Conservation (phyloP, 2,113 vertebrate genomes). For the Caretta caretta region DNA sequence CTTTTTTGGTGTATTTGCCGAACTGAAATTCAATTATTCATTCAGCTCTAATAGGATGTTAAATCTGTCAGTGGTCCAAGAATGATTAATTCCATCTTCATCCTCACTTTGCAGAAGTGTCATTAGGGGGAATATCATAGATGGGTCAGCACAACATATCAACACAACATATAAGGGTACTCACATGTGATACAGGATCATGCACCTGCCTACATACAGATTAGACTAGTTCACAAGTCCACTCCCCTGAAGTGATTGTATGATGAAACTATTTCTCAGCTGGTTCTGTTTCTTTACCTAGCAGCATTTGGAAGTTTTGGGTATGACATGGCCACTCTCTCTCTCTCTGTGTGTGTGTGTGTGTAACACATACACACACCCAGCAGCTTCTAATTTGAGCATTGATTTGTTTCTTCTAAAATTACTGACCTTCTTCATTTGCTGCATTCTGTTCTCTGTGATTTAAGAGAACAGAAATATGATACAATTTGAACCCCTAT, state of each 20-base stretch:
- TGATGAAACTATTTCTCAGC: not conserved
- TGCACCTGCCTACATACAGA: too few species aligned
- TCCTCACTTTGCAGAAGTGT: not conserved
- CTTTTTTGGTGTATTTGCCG: not conserved
- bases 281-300: not conserved
- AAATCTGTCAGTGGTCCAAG: not conserved
- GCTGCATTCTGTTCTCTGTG: not conserved
- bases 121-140: not conserved
- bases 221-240: too few species aligned
- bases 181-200: not conserved
- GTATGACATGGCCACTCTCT: not conserved
- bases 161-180: not conserved
- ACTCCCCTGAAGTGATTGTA: not conserved
- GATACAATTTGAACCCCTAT: not conserved
- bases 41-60: not conserved
- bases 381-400: not conserved
- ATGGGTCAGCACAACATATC: not conserved
- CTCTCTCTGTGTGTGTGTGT: too few species aligned
- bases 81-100: not conserved
- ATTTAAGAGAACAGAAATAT: not conserved
- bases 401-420: not conserved
- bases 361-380: not conserved
- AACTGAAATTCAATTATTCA: not conserved
- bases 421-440: not conserved
- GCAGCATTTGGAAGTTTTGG: not conserved